Evolutionary conservation across 2,797 vertebrate species (phyloP).

Genomic region (Myotis vivesi): DNA sequence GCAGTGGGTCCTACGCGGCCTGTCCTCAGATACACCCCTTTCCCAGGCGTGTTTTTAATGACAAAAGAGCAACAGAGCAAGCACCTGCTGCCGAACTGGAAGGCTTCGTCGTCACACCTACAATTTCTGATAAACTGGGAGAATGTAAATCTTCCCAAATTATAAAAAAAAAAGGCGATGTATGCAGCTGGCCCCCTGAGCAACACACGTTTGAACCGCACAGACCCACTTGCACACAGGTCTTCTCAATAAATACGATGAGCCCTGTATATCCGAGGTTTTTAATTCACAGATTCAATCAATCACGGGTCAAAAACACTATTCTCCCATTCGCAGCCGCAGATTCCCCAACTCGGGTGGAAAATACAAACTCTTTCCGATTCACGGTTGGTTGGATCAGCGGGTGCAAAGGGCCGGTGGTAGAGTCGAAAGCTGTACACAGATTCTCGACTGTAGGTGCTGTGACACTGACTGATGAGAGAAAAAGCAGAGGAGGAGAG

Average conservation of each 20-base stretch:
- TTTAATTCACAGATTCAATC: background rate
- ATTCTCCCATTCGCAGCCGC: background rate
- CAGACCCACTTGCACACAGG: background rate
- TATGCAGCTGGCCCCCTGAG: background rate
- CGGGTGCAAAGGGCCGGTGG: too few relatives aligned
- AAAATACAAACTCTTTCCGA: background rate
- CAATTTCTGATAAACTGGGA: background rate
- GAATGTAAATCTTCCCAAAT: background rate
- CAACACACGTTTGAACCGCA: background rate
- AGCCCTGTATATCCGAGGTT: background rate
- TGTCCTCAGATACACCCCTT: background rate
- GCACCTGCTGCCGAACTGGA: background rate
- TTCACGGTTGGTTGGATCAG: too few relatives aligned
- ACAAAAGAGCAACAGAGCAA: background rate
- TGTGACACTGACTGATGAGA: background rate
- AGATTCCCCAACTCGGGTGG: background rate
- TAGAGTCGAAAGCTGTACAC: background rate
- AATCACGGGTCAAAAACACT: too few relatives aligned
- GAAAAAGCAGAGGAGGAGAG: background rate
- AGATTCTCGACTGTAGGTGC: fast-evolving
- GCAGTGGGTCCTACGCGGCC: background rate
- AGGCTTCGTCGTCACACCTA: background rate
- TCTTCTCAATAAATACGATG: background rate
- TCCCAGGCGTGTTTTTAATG: background rate
- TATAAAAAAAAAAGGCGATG: background rate